A percentile compares a stretch with the other conserved stretches of the same genome.
phyloP scores from a whole-genome alignment of 2,113 vertebrate genomes.

The Corythoichthys intestinalis region DNA sequence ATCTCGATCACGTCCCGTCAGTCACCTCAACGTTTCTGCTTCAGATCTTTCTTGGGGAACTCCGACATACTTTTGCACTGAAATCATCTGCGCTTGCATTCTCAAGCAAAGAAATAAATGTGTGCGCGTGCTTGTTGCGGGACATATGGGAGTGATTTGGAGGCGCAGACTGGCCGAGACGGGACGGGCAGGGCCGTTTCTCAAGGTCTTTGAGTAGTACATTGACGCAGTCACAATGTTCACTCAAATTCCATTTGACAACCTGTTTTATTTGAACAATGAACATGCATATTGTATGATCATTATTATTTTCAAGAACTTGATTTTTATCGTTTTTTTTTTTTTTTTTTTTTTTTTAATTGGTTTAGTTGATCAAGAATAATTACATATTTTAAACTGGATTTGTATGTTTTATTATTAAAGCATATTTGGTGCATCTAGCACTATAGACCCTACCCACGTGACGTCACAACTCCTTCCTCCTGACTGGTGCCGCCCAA shows the following conservation, averaged over 20 bases:
- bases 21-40: neutral
- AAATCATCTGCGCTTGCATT: neutral
- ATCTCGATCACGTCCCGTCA: neutral
- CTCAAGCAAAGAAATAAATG: neutral
- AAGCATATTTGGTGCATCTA: too few relatives aligned
- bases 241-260: neutral
- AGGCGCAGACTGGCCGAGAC: constrained; percentile 44
- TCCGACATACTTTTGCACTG: neutral
- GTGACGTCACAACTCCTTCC: too few relatives aligned
- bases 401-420: too few relatives aligned
- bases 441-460: too few relatives aligned
- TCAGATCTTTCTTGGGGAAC: neutral
- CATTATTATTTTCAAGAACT: too few relatives aligned
- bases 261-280: neutral
- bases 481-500: too few relatives aligned
- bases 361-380: too few relatives aligned
- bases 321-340: too few relatives aligned
- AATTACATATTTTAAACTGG: too few relatives aligned
- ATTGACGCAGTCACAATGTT: neutral
- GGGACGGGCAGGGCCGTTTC: constrained; percentile 30
- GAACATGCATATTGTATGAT: too few relatives aligned
- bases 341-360: too few relatives aligned
- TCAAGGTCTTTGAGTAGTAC: constrained; percentile 34
- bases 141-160: constrained; percentile 65
- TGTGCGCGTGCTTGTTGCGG: neutral